Conservation (phyloP, 2,797 vertebrate genomes). For the Typhlichthys subterraneus region DNA sequence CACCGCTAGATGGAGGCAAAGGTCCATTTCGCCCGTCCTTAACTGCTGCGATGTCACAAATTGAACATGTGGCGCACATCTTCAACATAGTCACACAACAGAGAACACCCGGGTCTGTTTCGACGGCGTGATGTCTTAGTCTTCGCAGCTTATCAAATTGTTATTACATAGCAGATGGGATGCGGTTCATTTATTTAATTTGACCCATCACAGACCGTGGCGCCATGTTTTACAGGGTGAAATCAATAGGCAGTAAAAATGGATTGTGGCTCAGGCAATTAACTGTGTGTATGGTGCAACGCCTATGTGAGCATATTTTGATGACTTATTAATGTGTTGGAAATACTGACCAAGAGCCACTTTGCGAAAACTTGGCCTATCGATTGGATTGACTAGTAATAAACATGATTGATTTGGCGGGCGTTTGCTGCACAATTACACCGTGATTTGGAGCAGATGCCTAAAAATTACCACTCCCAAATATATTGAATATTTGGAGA, state of each 20-base stretch:
- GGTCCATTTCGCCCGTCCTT: constrained; percentile 2
- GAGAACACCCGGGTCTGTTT: constrained; percentile 40
- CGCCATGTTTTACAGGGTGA: constrained; percentile 26
- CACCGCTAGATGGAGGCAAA: constrained; percentile 50
- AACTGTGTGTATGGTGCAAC: constrained; percentile 42
- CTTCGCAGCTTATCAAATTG: constrained; percentile 61
- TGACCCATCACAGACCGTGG: constrained; percentile 34
- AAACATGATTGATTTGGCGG: constrained; percentile 58
- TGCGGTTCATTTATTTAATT: constrained; percentile 66
- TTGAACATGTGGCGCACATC: constrained; percentile 53
- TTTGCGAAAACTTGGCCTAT: constrained; percentile 27
- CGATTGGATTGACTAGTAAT: constrained; percentile 52
- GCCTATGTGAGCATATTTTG: constrained; percentile 42
- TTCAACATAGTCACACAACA: constrained; percentile 22
- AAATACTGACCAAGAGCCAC: constrained; percentile 29
- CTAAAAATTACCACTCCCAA: neutral
- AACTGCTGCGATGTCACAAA: constrained; percentile 7
- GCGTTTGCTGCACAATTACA: constrained; percentile 27
- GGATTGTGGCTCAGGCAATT: constrained; percentile 58
- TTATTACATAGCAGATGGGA: constrained; percentile 69
- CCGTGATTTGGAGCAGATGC: constrained; percentile 46
- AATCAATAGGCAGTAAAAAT: constrained; percentile 54
- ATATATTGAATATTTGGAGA: neutral
- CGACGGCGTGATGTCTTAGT: constrained; percentile 44
- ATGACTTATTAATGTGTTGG: constrained; percentile 61